Percentiles rank a stretch among this genome's conserved stretches.
Conservation (phyloP, 2,113 vertebrate genomes). For the Thamnaconus septentrionalis region DNA sequence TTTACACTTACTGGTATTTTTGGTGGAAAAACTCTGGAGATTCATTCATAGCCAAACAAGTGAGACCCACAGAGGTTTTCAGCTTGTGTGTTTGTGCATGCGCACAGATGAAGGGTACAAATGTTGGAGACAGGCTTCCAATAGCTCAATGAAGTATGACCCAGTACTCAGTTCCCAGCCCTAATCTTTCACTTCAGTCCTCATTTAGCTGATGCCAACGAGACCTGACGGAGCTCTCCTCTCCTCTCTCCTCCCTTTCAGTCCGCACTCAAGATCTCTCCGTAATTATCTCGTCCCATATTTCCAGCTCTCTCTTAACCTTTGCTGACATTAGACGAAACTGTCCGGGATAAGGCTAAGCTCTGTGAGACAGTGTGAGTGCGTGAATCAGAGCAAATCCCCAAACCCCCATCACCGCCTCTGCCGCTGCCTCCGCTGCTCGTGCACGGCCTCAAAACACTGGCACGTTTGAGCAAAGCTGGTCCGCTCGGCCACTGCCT, state of each 20-base stretch:
- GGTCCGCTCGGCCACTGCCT: slow-evolving; percentile 52
- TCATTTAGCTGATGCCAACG: slow-evolving; percentile 11
- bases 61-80: too few relatives aligned
- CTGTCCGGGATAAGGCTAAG: slow-evolving; percentile 59
- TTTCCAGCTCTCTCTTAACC: slow-evolving; percentile 24
- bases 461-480: slow-evolving; percentile 53
- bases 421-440: too few relatives aligned
- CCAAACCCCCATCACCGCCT: slow-evolving; percentile 1
- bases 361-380: slow-evolving; percentile 44
- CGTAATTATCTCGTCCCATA: slow-evolving; percentile 14
- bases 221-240: slow-evolving; percentile 1
- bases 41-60: too few relatives aligned
- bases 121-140: too few relatives aligned
- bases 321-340: slow-evolving; percentile 40
- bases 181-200: slow-evolving; percentile 21
- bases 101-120: too few relatives aligned
- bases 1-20: too few relatives aligned
- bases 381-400: slow-evolving; percentile 51
- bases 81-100: too few relatives aligned
- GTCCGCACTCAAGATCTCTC: slow-evolving; percentile 20
- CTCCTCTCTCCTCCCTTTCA: not conserved
- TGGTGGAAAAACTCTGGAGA: too few relatives aligned
- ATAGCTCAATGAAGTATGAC: too few relatives aligned
- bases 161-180: slow-evolving; percentile 11
- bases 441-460: slow-evolving; percentile 28